phyloP scores from a whole-genome alignment of 2,113 vertebrate genomes.

The Bettongia penicillata region DNA sequence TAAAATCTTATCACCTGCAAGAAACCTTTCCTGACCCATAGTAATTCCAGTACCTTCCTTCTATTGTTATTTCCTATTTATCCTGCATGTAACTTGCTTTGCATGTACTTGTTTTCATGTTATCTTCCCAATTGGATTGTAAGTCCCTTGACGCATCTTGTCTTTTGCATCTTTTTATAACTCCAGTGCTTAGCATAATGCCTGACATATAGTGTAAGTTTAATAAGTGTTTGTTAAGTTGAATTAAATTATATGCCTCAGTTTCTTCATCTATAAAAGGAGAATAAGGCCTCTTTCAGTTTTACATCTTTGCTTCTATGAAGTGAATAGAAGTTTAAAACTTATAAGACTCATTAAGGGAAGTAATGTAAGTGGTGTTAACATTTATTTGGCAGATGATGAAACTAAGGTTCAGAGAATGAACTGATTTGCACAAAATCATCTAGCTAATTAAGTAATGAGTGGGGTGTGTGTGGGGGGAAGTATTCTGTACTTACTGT shows the following conservation, averaged over 20 bases:
- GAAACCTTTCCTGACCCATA: not conserved
- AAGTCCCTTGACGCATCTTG: too few species aligned
- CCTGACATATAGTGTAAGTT: not conserved
- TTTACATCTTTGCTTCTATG: not conserved
- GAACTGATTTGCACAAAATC: not conserved
- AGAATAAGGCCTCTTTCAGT: not conserved
- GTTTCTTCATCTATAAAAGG: not conserved
- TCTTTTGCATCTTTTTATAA: not conserved
- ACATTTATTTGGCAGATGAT: not conserved
- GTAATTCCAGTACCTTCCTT: not conserved
- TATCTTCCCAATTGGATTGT: not conserved
- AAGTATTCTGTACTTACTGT: not conserved
- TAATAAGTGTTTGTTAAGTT: not conserved
- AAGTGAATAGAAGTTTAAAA: not conserved
- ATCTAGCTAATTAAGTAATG: not conserved
- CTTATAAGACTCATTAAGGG: not conserved
- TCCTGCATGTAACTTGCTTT: not conserved
- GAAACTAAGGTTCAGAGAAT: not conserved
- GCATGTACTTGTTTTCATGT: not conserved
- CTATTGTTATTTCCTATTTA: not conserved
- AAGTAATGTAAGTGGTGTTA: not conserved
- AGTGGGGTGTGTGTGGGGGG: not conserved
- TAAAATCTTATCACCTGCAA: not conserved
- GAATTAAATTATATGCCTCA: not conserved
- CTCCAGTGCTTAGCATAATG: not conserved